phyloP scores from a whole-genome alignment of 2,797 vertebrate genomes.

The Antrozous pallidus region DNA sequence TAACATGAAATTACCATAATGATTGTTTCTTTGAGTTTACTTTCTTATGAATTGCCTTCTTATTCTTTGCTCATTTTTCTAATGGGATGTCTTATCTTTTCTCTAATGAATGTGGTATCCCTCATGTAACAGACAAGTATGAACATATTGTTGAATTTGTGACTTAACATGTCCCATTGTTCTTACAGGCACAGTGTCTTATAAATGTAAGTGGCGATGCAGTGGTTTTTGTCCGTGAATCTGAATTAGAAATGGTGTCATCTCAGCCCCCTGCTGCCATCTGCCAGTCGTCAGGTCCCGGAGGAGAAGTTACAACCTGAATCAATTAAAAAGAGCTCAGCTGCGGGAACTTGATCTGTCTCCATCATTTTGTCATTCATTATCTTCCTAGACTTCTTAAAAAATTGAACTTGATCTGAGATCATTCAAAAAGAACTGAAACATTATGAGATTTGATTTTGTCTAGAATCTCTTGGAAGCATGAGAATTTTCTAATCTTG shows the following conservation, averaged over 20 bases:
- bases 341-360: not conserved
- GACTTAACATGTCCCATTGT: not conserved
- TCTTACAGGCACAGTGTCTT: conserved; percentile 94
- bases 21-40: not conserved
- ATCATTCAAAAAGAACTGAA: not conserved
- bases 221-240: conserved; percentile 92
- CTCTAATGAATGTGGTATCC: not conserved
- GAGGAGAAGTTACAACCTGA: conserved; percentile 79
- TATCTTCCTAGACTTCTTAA: not conserved
- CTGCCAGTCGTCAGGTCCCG: conserved; percentile 73
- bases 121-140: not conserved
- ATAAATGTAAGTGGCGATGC: conserved; percentile 98
- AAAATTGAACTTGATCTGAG: conserved; percentile 21
- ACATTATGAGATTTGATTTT: not conserved
- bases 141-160: not conserved
- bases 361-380: conserved; percentile 20
- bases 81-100: not conserved
- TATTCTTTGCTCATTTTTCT: not conserved
- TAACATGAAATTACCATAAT: not conserved
- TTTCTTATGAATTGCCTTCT: not conserved
- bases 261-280: conserved; percentile 66
- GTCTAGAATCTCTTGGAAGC: not conserved
- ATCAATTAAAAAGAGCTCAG: not conserved
- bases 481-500: conserved; percentile 14
- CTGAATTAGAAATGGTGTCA: conserved; percentile 87